Base-by-base conservation (phyloP, 1,140 invertebrate genomes). In the Dinothrombium tinctorium region DNA sequence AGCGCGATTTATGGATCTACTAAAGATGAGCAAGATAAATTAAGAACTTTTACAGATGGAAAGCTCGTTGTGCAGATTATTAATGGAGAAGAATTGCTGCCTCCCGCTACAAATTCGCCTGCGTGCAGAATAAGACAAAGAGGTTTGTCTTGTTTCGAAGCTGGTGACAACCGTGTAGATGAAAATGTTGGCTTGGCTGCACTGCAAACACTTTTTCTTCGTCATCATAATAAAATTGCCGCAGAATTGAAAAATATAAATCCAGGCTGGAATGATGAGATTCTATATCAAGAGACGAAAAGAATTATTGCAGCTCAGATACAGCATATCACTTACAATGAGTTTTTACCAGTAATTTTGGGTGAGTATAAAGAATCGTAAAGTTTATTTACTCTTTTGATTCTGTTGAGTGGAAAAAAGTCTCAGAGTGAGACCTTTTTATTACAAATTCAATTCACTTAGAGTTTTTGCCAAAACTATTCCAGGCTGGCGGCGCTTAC, bases 1-100 rank as follows among this genome's bases (percentile, higher is more conserved):
- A 76, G 73, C 0, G 68, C 72, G 47, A 68, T 82, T 25, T 80
- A 80, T 51, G 60, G 60, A 2, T 71, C 72, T 3, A 61, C 65
- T 2, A 33, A 45, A 19, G 36, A 50, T 17, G 31, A 38, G 21
- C 19, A 37, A 7, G 33, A 42, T 21, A 7, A 11, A 12, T 33
- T 53, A 17, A 33, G 51, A 25, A 29, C 54, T 17, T 58, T 58
- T 40, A 51, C 38, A 21, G 42, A 45, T 38, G 58, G 58, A 33
- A 35, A 29, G 15, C n/a, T 45, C 12, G n/a, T 14, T 24, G 20
- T 17, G n/a, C 21, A 32, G 8, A 7, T 29, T 12, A 9, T 44
- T 11, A 31, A 45, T 24, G 17, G 19, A 12, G n/a, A 15, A 19
- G 23, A 37, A 33, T 38, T 43, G 33, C 26, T 45, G 19, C 44